Base-by-base conservation (phyloP, 2,888 invertebrate genomes). In the Drosophila rellima region DNA sequence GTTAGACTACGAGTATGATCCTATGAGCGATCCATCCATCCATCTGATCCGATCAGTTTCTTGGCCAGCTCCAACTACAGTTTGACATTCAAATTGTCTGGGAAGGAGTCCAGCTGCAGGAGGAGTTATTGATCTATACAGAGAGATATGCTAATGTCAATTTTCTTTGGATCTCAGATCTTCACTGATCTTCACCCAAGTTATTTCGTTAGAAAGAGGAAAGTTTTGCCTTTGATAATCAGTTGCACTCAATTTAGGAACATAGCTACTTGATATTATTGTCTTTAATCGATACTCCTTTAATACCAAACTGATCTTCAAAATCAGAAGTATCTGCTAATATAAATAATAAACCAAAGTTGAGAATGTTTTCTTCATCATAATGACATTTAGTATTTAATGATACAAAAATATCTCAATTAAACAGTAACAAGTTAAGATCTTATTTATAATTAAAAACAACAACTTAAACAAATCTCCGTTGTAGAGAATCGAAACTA, bases 101-200 rank as follows among this genome's bases (percentile, higher is more conserved):
- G 15, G 37, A 42, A 11, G 13, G 37, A 55, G 37, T 51, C 18
- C 66, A 37, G 57, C n/a, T 35, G 29, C 37, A 47, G 44, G 35
- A 44, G 37, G 37, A 77, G 88, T 84, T 84, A 84, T 84, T 79
- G 83, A 84, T 84, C 61, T 62, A 15, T 47, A 33, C 67, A 23
- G 35, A 56, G 88, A 88, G 88, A 88, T 84, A 84, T 87, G 83
- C 82, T 77, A 87, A 87, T 87, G 65, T 44, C 29, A 35, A 37
- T 37, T 8, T 31, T 13, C 18, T 11, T 48, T 31, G 18, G 18
- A 17, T 17, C 17, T 18, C 11, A 18, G 13, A 47, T 31, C 47
- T 47, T 3, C 18, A 31, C 31, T 11, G 47, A 48, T 37, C 47
- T 57, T 29, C 13, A 17, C 2, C 26, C 3, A 39, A 40, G 47